phyloP scores from a whole-genome alignment of 1,140 invertebrate genomes.

The Drosophila ohnishii region DNA sequence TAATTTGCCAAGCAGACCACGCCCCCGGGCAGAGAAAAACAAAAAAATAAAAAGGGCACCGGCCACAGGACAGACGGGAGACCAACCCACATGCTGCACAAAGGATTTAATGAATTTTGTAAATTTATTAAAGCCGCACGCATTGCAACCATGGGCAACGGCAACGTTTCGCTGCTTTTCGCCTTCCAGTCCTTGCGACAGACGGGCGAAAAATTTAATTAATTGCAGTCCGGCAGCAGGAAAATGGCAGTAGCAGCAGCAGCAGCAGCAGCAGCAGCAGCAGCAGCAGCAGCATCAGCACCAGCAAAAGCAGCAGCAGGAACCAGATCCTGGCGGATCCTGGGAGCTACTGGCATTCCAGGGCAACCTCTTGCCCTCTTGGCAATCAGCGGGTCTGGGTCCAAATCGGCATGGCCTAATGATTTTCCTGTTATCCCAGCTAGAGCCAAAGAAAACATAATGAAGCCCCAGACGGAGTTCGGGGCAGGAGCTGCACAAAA shows the following conservation, averaged over 20 bases:
- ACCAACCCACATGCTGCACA: slow-evolving; percentile 48
- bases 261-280: slow-evolving; percentile 10
- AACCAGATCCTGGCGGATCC: not conserved
- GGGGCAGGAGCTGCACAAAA: slow-evolving; percentile 11
- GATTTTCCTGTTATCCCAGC: slow-evolving; percentile 76
- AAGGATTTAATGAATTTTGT: slow-evolving; percentile 71
- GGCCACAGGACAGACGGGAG: slow-evolving; percentile 7
- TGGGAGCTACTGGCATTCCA: slow-evolving; percentile 16
- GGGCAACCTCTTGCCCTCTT: slow-evolving; percentile 19
- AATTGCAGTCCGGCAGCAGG: slow-evolving; percentile 68
- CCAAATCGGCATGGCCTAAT: slow-evolving; percentile 78
- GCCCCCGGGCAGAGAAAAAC: slow-evolving; percentile 2
- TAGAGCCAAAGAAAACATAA: slow-evolving; percentile 71
- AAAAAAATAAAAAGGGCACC: not conserved
- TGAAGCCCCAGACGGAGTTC: slow-evolving; percentile 53
- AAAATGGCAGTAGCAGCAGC: slow-evolving; percentile 42
- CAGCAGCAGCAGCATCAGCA: slow-evolving; percentile 4
- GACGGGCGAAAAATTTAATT: slow-evolving; percentile 71
- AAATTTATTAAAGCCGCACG: slow-evolving; percentile 75
- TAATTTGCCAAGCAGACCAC: slow-evolving; percentile 36
- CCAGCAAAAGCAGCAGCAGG: slow-evolving; percentile 9
- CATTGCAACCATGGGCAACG: slow-evolving; percentile 39
- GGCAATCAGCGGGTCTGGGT: slow-evolving; percentile 62
- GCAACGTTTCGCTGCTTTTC: slow-evolving; percentile 25
- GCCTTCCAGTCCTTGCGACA: slow-evolving; percentile 29